Percentiles rank a stretch among this genome's conserved stretches.
Evolutionary conservation across 2,797 vertebrate genomes (phyloP).

Genomic region (Hephaestus fuliginosus): DNA sequence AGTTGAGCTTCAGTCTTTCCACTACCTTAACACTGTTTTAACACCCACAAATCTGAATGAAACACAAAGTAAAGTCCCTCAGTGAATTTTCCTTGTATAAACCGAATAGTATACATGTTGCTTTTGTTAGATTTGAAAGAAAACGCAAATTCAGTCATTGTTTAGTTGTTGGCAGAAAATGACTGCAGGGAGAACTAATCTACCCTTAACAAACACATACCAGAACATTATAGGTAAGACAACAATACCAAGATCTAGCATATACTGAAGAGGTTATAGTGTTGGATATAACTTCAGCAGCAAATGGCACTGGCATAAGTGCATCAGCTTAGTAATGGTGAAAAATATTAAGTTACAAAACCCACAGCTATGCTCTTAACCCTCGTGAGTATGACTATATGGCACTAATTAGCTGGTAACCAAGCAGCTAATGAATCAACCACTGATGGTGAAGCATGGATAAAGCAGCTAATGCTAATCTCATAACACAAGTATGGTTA

Average conservation of each 20-base stretch:
- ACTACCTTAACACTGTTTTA: no score
- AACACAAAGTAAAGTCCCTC: no score
- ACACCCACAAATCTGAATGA: no score
- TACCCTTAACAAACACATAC: background rate
- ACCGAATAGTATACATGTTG: no score
- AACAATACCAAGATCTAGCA: background rate
- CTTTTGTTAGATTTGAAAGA: background rate
- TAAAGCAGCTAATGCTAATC: background rate
- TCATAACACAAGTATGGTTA: background rate
- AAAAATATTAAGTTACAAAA: background rate
- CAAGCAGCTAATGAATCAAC: background rate
- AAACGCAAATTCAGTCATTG: background rate
- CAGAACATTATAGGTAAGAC: background rate
- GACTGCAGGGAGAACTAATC: background rate
- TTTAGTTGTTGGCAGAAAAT: no score
- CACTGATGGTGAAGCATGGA: background rate
- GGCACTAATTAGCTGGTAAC: background rate
- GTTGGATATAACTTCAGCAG: background rate
- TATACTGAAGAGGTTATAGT: background rate
- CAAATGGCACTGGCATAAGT: background rate
- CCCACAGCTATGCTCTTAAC: background rate
- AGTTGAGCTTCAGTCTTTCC: no score
- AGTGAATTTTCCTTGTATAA: no score
- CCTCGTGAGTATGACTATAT: background rate
- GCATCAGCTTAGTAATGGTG: background rate